Conservation (phyloP, 2,113 vertebrate species). For the Meleagris gallopavo region DNA sequence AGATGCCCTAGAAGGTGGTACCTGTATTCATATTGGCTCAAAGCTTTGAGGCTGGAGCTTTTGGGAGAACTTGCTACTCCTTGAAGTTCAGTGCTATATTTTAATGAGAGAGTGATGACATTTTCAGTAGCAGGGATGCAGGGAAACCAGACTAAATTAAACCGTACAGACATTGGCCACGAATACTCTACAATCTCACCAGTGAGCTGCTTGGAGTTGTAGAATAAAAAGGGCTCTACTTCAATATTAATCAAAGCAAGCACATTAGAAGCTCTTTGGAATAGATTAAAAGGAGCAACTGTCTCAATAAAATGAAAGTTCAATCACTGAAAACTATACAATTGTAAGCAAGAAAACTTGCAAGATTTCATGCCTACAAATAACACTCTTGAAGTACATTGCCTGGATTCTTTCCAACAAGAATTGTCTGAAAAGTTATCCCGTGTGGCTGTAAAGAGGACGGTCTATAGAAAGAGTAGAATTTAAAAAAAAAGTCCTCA, state of each 20-base stretch:
- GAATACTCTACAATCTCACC: background rate
- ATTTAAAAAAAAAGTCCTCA: background rate
- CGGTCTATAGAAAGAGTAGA: background rate
- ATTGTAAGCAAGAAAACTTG: background rate
- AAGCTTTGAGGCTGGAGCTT: background rate
- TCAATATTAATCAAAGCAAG: background rate
- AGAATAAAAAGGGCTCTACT: background rate
- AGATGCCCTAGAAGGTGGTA: background rate
- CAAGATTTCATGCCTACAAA: background rate
- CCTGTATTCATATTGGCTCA: background rate
- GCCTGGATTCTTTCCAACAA: conserved; percentile 26
- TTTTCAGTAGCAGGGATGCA: background rate
- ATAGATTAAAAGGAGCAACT: background rate
- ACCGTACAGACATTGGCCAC: background rate
- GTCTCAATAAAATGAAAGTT: background rate
- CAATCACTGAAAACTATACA: background rate
- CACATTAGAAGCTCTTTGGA: background rate
- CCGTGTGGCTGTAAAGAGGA: background rate
- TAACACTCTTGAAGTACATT: background rate
- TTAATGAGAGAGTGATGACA: background rate
- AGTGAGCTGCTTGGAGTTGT: background rate
- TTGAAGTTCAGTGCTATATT: background rate
- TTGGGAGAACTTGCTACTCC: background rate
- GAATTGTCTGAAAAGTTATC: background rate
- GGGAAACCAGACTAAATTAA: background rate